Conservation (phyloP, 2,113 vertebrate genomes). For the Sorex fumeus region DNA sequence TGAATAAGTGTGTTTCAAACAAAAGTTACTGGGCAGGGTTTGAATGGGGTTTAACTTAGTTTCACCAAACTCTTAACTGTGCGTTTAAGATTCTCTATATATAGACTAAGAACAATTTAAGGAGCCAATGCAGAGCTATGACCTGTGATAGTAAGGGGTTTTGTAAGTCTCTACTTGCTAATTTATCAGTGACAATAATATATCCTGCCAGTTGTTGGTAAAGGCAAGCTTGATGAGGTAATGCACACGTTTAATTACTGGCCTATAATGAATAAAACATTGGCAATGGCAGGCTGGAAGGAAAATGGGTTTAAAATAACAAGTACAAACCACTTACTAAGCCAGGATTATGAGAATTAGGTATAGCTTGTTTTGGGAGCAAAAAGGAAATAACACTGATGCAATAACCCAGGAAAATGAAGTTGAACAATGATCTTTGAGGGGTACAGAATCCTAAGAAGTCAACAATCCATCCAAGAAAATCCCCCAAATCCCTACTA, state of each 20-base stretch:
- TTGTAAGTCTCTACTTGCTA: slow-evolving; percentile 6
- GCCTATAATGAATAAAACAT: slow-evolving; percentile 26
- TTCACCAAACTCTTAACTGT: slow-evolving; percentile 50
- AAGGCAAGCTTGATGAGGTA: slow-evolving; percentile 42
- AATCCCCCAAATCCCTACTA: not conserved
- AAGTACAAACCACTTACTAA: slow-evolving; percentile 50
- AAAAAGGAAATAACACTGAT: slow-evolving; percentile 30
- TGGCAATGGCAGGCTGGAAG: slow-evolving; percentile 14
- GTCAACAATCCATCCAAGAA: not conserved
- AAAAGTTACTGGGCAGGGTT: slow-evolving; percentile 59
- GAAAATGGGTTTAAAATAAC: slow-evolving; percentile 52
- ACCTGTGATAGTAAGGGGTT: not conserved
- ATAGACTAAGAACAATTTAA: slow-evolving; percentile 15
- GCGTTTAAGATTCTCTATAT: not conserved
- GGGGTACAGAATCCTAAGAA: not conserved
- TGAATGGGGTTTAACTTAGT: not conserved
- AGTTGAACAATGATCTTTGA: slow-evolving; percentile 44
- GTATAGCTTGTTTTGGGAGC: slow-evolving; percentile 8
- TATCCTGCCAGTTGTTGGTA: slow-evolving; percentile 43
- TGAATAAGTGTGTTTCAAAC: slow-evolving; percentile 49
- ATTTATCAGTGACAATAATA: slow-evolving; percentile 29
- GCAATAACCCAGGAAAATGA: slow-evolving; percentile 42
- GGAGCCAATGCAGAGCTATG: not conserved
- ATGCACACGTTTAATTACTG: slow-evolving; percentile 50
- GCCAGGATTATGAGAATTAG: slow-evolving; percentile 54